phyloP scores from a whole-genome alignment of 2,888 invertebrate genomes.

The Melipona bicolor region DNA sequence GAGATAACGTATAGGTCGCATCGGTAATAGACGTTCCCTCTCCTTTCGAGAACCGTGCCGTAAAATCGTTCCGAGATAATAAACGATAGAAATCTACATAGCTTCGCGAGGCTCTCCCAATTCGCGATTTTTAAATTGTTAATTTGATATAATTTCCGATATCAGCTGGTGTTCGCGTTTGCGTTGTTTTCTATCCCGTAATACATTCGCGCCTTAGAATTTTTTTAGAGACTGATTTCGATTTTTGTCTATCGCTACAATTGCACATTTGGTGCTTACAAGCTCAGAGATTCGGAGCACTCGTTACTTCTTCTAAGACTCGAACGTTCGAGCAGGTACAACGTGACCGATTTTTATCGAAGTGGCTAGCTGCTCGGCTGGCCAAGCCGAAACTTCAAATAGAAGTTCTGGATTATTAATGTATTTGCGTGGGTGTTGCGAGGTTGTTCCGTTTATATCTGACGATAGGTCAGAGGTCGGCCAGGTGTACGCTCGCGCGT shows the following conservation, averaged over 20 bases:
- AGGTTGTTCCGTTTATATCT: conserved; percentile 32
- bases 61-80: neutral
- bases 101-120: too few species aligned
- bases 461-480: conserved; percentile 45
- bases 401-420: conserved; percentile 33
- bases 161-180: too few species aligned
- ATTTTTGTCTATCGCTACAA: too few species aligned
- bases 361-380: neutral
- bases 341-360: neutral
- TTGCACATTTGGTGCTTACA: too few species aligned
- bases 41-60: neutral
- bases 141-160: too few species aligned
- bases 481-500: conserved; percentile 4
- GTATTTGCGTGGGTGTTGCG: conserved; percentile 33
- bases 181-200: too few species aligned
- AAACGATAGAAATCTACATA: too few species aligned
- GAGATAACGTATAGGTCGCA: neutral
- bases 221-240: too few species aligned
- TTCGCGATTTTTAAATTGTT: too few species aligned
- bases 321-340: neutral
- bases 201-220: too few species aligned
- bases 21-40: neutral
- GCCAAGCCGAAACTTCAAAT: conserved; percentile 16
- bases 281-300: too few species aligned
- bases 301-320: neutral